Evolutionary conservation across 2,113 vertebrate genomes (phyloP).

Genomic region (Panthera uncia): DNA sequence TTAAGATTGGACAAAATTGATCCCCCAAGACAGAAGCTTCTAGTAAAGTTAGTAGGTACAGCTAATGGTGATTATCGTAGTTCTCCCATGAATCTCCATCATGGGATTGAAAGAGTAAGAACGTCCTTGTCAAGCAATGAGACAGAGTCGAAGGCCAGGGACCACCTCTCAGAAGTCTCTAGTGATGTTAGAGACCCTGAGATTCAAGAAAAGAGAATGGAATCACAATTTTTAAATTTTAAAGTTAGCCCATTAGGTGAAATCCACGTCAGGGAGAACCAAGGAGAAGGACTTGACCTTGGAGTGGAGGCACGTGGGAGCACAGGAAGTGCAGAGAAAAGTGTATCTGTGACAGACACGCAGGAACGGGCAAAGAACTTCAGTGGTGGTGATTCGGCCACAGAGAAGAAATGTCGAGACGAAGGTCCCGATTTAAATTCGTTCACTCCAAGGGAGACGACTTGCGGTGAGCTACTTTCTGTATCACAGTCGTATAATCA

Average conservation of each 20-base stretch:
- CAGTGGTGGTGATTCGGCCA: not conserved
- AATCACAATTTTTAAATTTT: not conserved
- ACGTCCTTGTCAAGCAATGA: not conserved
- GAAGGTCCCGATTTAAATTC: not conserved
- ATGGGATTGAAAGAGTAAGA: not conserved
- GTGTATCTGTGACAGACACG: rapidly evolving
- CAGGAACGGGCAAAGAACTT: not conserved
- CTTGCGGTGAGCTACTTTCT: not conserved
- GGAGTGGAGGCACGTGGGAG: not conserved
- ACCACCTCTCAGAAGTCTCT: not conserved
- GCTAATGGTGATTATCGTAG: constrained; percentile 6
- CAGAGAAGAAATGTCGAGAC: not conserved
- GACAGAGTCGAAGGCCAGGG: not conserved
- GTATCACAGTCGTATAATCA: not conserved
- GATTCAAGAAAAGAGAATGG: not conserved
- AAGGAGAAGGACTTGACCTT: not conserved
- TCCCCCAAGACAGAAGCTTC: not conserved
- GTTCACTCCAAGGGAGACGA: rapidly evolving
- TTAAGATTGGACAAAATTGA: not conserved
- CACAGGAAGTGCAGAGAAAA: not conserved
- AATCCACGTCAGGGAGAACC: not conserved
- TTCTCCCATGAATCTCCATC: not conserved
- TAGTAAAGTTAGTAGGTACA: not conserved
- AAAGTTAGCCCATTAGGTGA: not conserved
- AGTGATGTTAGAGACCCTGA: not conserved